Evolutionary conservation across 1,140 invertebrate species (phyloP).

Genomic region (Drosophila neocordata): DNA sequence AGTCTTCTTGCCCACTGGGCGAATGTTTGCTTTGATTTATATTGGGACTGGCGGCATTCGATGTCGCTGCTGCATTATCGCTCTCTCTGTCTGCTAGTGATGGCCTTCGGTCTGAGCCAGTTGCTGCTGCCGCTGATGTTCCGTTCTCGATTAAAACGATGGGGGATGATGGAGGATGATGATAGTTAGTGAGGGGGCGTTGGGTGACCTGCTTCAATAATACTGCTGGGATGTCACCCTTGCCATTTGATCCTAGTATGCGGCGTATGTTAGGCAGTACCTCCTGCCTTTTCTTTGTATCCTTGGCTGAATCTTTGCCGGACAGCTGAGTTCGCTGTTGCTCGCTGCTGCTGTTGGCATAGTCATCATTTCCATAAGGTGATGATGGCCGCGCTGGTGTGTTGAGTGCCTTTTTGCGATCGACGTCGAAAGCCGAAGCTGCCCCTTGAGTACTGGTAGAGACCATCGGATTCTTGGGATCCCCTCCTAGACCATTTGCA

Average conservation of each 20-base stretch:
- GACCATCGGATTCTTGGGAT: constrained; percentile 37
- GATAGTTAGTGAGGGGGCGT: constrained; percentile 70
- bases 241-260: constrained; percentile 91
- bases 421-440: constrained; percentile 29
- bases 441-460: constrained; percentile 36
- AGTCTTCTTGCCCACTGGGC: constrained; percentile 23
- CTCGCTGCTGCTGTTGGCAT: constrained; percentile 13
- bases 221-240: constrained; percentile 90
- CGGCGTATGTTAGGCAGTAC: constrained; percentile 89
- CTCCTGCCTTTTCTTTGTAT: constrained; percentile 83
- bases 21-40: constrained; percentile 71
- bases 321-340: constrained; percentile 3
- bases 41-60: constrained; percentile 49
- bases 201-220: constrained; percentile 87
- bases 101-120: constrained; percentile 4
- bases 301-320: neutral
- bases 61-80: constrained; percentile 15
- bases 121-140: neutral
- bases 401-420: constrained; percentile 88
- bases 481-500: constrained; percentile 23
- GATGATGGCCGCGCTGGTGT: constrained; percentile 85
- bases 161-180: constrained; percentile 68
- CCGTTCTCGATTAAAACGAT: constrained; percentile 56
- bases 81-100: constrained; percentile 24
- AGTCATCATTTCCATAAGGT: neutral